Evolutionary conservation across 2,797 vertebrate genomes (phyloP), one percentile per base, ranked within the genome.

Genomic region (Tenualosa thibaudeaui): DNA sequence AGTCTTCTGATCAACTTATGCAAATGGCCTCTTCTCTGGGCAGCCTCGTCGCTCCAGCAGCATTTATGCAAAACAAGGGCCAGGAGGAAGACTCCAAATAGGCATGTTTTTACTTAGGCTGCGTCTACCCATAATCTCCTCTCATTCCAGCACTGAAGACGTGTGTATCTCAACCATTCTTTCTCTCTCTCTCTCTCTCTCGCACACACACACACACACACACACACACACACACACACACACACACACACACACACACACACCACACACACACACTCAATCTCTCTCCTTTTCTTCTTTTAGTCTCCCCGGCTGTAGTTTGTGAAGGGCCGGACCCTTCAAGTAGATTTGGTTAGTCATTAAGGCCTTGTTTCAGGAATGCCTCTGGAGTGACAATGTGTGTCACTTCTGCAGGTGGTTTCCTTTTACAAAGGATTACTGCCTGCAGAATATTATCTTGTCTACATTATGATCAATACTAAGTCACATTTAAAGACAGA

Each of bases 1-100:
- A 93, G 92, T 92, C 91, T 93, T 95, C 93, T 95, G 94, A 95
- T 96, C 93, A 93, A 88, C 90, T 93, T 95, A 95, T 96, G 94
- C 92, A 96, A 96, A 96, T 96, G 86, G 88, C 85, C 56, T 90
- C 87, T 86, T 50, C 92, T 94, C 93, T 93, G 92, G 92, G 93
- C 94, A 92, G 90, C 93, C 89, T 93, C 92, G 86, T 88, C 90
- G 91, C 91, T 89, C 89, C 93, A 93, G 93, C 92, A 94, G 94
- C 92, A 90, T 91, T 89, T 92, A 87, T 93, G 89, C 91, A 93
- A 95, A 90, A 88, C 19, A 87, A 60, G 56, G 86, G 91, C 91
- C 92, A 60, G 82, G 89, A 93, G 90, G 90, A 91, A 90, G 86
- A 60, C 88, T 89, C 90, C 82, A 88, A 93, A 93, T 88, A 89